Evolutionary conservation across 2,888 invertebrate genomes (phyloP).

Genomic region (Sericinus montela): DNA sequence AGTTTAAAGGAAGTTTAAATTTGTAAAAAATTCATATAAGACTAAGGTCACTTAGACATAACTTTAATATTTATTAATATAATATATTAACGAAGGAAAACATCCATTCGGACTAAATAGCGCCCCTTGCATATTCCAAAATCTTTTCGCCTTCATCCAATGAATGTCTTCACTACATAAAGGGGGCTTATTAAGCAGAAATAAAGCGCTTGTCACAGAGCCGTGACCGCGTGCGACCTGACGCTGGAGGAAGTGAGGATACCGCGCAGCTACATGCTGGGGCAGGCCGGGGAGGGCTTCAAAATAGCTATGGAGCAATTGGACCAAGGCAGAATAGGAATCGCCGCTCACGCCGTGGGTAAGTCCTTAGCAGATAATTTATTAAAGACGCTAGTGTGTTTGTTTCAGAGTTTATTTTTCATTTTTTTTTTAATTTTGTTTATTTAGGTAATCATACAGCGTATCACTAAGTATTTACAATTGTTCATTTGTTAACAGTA

Average conservation of each 20-base stretch:
- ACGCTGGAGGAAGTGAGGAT: slow-evolving; percentile 83
- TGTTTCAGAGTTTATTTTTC: too few relatives aligned
- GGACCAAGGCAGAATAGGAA: slow-evolving; percentile 86
- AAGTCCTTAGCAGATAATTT: slow-evolving; percentile 22
- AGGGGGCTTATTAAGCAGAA: slow-evolving; percentile 45
- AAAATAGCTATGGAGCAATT: slow-evolving; percentile 85
- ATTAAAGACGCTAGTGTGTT: too few relatives aligned
- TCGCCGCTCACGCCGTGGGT: slow-evolving; percentile 87
- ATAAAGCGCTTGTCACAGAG: slow-evolving; percentile 64
- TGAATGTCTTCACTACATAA: slow-evolving; percentile 14
- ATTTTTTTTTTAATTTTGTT: too few relatives aligned
- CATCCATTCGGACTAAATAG: not conserved
- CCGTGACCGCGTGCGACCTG: slow-evolving; percentile 84
- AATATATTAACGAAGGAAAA: too few relatives aligned
- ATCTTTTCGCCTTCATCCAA: slow-evolving; percentile 2
- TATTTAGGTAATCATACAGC: too few relatives aligned
- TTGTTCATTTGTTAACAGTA: too few relatives aligned
- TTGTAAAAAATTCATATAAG: too few relatives aligned
- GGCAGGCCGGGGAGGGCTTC: slow-evolving; percentile 83
- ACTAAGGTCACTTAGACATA: too few relatives aligned
- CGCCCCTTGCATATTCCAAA: not conserved
- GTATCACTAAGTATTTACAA: too few relatives aligned
- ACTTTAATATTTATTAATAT: too few relatives aligned
- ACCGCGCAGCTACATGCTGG: slow-evolving; percentile 70
- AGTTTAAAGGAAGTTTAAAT: too few relatives aligned